Evolutionary conservation across 2,888 invertebrate genomes (phyloP), one percentile per base, ranked within the genome.

Genomic region (Clanis bilineata): DNA sequence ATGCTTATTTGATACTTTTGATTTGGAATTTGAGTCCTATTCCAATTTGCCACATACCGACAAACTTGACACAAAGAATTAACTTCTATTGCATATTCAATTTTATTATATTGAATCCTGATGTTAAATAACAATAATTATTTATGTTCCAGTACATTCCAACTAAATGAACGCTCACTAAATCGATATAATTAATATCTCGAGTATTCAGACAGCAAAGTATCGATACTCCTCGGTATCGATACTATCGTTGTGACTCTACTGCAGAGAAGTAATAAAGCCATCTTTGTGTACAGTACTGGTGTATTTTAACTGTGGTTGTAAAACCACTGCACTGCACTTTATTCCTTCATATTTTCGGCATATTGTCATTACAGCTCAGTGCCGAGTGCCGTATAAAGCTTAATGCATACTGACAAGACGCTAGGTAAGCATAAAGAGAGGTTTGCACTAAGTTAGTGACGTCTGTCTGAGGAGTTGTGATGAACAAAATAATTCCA

Each of bases 281-380:
- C 65, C 64, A 64, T 69, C 68, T 67, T 51, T 39, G 38, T 51
- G 25, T 68, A 62, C 73, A 71, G 68, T 73, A 71, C 75, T 75
- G 69, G 75, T 69, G 68, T 65, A 70, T 72, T 74, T 75, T 68
- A 74, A 74, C 65, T 64, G 63, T 64, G 64, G 72, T 64, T 71
- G 73, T 72, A 70, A 71, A 73, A 69, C 67, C 68, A 63, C 66
- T 65, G 64, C 65, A 72, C 65, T 65, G 70, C 69, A 73, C 67
- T 74, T 76, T 67, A 71, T 68, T 71, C 69, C 70, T 71, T 67
- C 68, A 73, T 77, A 73, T 72, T 41, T 74, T 73, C 69, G 68
- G 64, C 65, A 65, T 67, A 65, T 65, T 67, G 70, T 73, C 73
- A 77, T 71, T 72, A 70, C 68, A 71, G 71, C 69, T 71, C 66